phyloP scores from a whole-genome alignment of 2,888 invertebrate species.

The Mythimna lalbum region DNA sequence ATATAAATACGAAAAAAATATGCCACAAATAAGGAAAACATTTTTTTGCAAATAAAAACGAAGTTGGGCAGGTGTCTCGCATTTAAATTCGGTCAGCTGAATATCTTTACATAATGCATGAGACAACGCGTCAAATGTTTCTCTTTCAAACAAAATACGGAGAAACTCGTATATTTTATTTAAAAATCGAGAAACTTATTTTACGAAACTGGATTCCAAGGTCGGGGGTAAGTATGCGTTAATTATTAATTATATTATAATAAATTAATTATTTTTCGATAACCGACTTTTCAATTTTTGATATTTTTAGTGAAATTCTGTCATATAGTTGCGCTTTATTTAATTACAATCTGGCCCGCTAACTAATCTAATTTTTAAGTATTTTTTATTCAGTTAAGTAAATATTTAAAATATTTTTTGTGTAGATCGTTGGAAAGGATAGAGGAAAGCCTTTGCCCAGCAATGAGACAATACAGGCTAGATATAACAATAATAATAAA shows the following conservation, averaged over 20 bases:
- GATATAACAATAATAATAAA: too few relatives aligned
- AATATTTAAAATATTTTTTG: too few relatives aligned
- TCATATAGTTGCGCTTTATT: background rate
- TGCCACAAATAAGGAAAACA: constrained; percentile 2
- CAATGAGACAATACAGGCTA: too few relatives aligned
- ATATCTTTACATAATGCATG: constrained; percentile 54
- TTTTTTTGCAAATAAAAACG: constrained; percentile 26
- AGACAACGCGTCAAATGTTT: constrained; percentile 44
- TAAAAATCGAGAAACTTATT: background rate
- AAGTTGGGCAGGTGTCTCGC: constrained; percentile 38
- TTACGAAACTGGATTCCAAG: background rate
- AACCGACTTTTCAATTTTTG: background rate
- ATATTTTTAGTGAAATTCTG: background rate
- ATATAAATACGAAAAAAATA: background rate
- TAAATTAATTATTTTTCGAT: background rate
- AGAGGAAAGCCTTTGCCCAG: too few relatives aligned
- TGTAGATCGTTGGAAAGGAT: too few relatives aligned
- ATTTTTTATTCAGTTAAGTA: background rate
- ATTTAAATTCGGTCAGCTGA: constrained; percentile 55
- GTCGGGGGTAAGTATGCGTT: too few relatives aligned
- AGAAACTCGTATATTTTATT: background rate
- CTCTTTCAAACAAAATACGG: constrained; percentile 12
- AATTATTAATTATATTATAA: too few relatives aligned
- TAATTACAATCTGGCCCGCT: background rate
- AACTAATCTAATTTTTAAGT: background rate